A percentile compares a stretch with the other conserved stretches of the same genome.
Evolutionary conservation across 2,888 invertebrate genomes (phyloP).

Genomic region (Ellobium chinense): DNA sequence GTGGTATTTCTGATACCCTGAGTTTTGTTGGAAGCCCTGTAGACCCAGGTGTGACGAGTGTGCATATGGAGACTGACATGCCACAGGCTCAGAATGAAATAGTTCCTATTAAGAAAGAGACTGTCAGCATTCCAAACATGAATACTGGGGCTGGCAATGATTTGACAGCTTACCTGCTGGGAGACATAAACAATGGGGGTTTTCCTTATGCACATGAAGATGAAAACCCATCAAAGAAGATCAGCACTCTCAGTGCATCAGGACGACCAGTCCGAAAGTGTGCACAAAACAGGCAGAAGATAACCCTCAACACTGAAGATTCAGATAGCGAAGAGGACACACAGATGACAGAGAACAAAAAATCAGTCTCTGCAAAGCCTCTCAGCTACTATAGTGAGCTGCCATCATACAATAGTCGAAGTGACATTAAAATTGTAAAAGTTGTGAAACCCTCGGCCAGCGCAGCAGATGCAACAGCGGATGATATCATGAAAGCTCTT

Average conservation of each 20-base stretch:
- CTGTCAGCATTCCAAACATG: not conserved
- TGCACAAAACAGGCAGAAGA: not conserved
- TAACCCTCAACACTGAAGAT: not conserved
- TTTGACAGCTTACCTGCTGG: constrained; percentile 32
- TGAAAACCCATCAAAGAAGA: not conserved
- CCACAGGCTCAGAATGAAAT: not conserved
- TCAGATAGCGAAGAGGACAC: constrained; percentile 31
- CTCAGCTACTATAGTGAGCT: not conserved
- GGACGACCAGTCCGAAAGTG: not conserved
- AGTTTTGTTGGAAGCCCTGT: constrained; percentile 32
- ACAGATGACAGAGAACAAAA: not conserved
- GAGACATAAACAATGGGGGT: constrained; percentile 6
- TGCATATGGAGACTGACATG: not conserved
- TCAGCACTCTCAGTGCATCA: not conserved
- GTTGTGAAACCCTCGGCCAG: constrained; percentile 58
- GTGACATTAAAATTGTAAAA: constrained; percentile 45
- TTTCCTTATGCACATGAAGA: not conserved
- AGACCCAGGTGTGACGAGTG: not conserved
- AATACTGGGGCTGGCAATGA: constrained; percentile 39
- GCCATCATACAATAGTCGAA: not conserved
- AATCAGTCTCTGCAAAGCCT: not conserved
- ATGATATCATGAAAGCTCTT: constrained; percentile 57
- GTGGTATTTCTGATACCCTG: constrained; percentile 59
- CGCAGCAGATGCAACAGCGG: constrained; percentile 48
- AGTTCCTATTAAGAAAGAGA: not conserved